phyloP scores from a whole-genome alignment of 2,113 vertebrate species.

The Bubo bubo region DNA sequence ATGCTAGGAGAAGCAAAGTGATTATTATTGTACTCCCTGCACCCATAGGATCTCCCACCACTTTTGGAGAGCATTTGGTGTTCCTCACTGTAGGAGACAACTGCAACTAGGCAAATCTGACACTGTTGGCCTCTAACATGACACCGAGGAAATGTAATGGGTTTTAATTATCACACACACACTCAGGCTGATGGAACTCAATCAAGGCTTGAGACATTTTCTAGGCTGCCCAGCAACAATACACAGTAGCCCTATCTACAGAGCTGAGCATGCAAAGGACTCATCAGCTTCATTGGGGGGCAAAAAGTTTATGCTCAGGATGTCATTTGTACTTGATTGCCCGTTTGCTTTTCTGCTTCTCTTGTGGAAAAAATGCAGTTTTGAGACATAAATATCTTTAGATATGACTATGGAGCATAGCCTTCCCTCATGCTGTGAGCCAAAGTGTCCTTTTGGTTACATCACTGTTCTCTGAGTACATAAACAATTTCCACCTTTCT shows the following conservation, averaged over 20 bases:
- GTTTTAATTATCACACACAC: neutral
- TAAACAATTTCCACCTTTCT: neutral
- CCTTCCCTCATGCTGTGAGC: neutral
- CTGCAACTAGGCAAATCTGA: neutral
- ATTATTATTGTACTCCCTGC: neutral
- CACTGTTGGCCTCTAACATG: neutral
- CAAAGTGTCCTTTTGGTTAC: neutral
- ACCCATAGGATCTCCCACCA: neutral
- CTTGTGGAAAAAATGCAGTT: neutral
- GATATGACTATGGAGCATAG: neutral
- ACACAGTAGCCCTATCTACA: neutral
- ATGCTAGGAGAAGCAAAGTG: neutral
- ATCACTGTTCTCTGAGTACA: neutral
- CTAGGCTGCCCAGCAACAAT: neutral
- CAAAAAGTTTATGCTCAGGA: neutral
- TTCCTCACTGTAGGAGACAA: neutral
- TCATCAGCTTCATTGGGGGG: neutral
- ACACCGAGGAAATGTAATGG: neutral
- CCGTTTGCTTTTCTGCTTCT: neutral
- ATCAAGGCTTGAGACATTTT: neutral
- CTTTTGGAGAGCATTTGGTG: neutral
- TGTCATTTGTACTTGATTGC: neutral
- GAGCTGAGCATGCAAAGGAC: neutral
- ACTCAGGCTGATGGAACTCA: neutral
- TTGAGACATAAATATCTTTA: neutral